These are phyloP conservation scores for Myiotriccus ornatus DNA, from an alignment of 2,797 vertebrate species.

Conservation along the genomic window DNA sequence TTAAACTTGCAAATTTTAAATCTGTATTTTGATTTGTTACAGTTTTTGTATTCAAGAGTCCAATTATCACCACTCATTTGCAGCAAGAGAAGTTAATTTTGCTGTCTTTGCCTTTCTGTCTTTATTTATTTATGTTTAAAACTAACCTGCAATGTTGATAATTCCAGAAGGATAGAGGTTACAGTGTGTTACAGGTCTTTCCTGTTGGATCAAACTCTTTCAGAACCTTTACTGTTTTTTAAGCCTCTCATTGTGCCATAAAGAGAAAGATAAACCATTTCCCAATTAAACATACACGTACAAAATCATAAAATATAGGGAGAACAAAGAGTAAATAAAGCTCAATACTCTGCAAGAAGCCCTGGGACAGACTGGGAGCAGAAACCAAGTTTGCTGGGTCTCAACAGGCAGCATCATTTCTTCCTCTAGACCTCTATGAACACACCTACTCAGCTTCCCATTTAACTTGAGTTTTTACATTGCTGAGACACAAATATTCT, in stretches of 20 bases:
- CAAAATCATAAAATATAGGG: not conserved
- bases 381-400: not conserved
- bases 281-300: not conserved
- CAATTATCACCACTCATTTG: conserved; percentile 6
- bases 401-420: not conserved
- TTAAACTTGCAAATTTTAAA: conserved; percentile 36
- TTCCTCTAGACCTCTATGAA: not conserved
- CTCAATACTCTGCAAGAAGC: not conserved
- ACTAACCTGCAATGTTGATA: not conserved
- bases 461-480: not conserved
- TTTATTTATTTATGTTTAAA: not conserved
- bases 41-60: not conserved
- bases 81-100: not conserved
- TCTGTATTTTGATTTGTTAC: conserved; percentile 13
- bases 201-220: not conserved
- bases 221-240: not conserved
- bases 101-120: not conserved
- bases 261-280: not conserved
- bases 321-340: not conserved
- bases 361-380: not conserved
- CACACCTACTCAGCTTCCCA: not conserved
- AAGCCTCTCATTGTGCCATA: not conserved
- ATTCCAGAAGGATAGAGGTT: not conserved
- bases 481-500: not conserved
- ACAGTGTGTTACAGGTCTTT: not conserved